phyloP scores from a whole-genome alignment of 2,888 invertebrate genomes.

The Ashinkailepas kermadecensis region DNA sequence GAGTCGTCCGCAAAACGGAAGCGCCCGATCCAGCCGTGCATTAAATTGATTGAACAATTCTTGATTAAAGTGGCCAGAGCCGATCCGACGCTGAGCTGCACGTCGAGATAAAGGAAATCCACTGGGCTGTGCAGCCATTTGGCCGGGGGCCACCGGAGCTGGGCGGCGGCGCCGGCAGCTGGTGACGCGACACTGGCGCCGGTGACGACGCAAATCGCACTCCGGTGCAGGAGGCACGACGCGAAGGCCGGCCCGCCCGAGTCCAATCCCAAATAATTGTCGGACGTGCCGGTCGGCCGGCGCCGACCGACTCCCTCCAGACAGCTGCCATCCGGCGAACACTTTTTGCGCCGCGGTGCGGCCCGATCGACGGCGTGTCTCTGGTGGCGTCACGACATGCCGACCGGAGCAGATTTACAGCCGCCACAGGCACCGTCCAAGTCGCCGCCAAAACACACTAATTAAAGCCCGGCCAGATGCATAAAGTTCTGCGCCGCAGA shows the following conservation, averaged over 20 bases:
- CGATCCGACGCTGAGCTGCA: neutral
- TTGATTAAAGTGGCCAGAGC: slow-evolving; percentile 7
- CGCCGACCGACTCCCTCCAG: neutral
- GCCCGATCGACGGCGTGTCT: neutral
- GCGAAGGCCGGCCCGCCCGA: neutral
- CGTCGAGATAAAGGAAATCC: neutral
- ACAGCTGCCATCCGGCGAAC: neutral
- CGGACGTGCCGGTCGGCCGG: neutral
- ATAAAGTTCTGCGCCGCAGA: neutral
- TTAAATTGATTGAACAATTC: slow-evolving; percentile 23
- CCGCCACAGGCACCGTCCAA: neutral
- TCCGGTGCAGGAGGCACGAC: neutral
- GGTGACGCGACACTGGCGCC: too few relatives aligned
- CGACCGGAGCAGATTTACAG: neutral
- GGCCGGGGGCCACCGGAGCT: neutral
- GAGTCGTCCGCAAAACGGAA: neutral
- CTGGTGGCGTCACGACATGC: neutral
- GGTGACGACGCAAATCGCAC: neutral
- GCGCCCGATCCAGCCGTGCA: slow-evolving; percentile 15
- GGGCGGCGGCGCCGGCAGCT: too few relatives aligned
- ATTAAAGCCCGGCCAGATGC: slow-evolving; percentile 16
- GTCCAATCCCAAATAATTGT: neutral
- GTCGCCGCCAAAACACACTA: slow-evolving; percentile 18
- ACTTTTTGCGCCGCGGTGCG: neutral
- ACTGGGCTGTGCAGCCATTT: neutral